Evolutionary conservation across 2,888 invertebrate species (phyloP).

Genomic region (Carabus problematicus): DNA sequence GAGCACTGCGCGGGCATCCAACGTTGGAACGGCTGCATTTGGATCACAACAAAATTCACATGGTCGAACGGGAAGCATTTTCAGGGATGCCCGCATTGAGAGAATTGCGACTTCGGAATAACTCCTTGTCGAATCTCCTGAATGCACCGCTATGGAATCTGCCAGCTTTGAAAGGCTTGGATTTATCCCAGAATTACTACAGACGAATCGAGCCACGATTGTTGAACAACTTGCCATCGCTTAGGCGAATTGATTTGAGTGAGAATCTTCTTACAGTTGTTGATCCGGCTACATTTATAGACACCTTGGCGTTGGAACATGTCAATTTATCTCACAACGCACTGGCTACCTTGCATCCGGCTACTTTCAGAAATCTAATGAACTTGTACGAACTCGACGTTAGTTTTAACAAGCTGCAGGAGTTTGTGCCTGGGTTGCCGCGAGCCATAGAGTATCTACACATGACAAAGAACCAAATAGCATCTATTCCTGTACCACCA

Average conservation of each 20-base stretch:
- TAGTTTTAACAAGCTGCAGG: constrained; percentile 74
- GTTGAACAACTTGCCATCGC: constrained; percentile 76
- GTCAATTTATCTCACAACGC: constrained; percentile 82
- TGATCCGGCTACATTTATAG: constrained; percentile 76
- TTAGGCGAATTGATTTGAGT: constrained; percentile 79
- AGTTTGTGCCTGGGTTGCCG: constrained; percentile 80
- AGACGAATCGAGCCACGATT: constrained; percentile 74
- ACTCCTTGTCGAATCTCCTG: constrained; percentile 76
- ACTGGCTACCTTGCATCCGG: constrained; percentile 73
- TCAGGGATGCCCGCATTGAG: constrained; percentile 83
- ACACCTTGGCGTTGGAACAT: constrained; percentile 76
- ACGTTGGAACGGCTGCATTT: constrained; percentile 82
- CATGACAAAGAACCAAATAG: constrained; percentile 74
- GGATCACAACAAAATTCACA: constrained; percentile 77
- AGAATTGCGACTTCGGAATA: constrained; percentile 82
- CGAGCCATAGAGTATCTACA: constrained; percentile 78
- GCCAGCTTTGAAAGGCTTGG: constrained; percentile 83
- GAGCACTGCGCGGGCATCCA: constrained; percentile 79
- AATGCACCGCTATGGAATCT: constrained; percentile 82
- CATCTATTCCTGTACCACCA: constrained; percentile 68
- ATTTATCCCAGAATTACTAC: constrained; percentile 79
- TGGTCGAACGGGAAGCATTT: constrained; percentile 80
- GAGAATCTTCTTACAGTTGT: constrained; percentile 74
- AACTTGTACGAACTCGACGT: constrained; percentile 82
- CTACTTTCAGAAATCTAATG: constrained; percentile 76